phyloP scores from a whole-genome alignment of 2,888 invertebrate genomes.

The Nemoura dubitans region DNA sequence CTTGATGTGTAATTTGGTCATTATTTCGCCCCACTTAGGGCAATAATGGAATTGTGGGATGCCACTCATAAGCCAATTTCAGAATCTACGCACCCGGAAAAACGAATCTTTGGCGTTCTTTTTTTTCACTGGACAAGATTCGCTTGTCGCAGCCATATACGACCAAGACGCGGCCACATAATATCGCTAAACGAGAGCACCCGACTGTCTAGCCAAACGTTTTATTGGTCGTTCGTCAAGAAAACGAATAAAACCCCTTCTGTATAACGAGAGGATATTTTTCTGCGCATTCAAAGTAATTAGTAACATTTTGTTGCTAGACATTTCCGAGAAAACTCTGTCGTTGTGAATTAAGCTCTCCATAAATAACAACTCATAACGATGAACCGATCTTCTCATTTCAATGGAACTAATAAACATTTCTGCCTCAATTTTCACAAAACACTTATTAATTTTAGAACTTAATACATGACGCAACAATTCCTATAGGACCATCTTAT shows the following conservation, averaged over 20 bases:
- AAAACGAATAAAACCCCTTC: background rate
- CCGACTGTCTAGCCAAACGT: background rate
- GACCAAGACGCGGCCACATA: background rate
- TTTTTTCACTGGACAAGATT: background rate
- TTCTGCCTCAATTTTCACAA: background rate
- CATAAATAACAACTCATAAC: background rate
- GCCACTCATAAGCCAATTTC: background rate
- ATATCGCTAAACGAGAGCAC: no score
- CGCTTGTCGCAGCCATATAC: background rate
- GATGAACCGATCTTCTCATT: background rate
- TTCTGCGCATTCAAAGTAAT: background rate
- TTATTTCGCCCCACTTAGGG: conserved; percentile 19
- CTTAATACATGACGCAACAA: background rate
- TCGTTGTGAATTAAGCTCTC: background rate
- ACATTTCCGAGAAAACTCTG: background rate
- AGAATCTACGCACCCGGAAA: background rate
- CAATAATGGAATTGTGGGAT: background rate
- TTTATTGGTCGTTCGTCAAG: background rate
- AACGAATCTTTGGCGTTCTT: background rate
- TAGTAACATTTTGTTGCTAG: background rate
- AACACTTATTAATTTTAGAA: background rate
- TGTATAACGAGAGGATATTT: background rate
- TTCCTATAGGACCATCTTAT: background rate
- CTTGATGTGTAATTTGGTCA: conserved; percentile 26
- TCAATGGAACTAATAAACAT: background rate